Evolutionary conservation across 2,888 invertebrate genomes (phyloP), one percentile per base, ranked within the genome.

Genomic region (Ischnus inquisitorius): DNA sequence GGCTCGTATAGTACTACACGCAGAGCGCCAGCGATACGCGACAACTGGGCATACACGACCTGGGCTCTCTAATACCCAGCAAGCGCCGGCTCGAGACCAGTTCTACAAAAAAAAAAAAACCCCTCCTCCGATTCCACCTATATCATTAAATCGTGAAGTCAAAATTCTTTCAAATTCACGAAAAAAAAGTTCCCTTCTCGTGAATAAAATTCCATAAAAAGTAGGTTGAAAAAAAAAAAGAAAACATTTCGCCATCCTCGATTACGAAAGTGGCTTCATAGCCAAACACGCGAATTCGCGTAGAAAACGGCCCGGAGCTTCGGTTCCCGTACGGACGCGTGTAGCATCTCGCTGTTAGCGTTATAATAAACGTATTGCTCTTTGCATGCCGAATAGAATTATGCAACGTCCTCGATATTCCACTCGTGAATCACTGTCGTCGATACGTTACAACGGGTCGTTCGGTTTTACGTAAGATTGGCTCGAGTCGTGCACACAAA

Each of bases 401-500:
- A 87, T 86, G 86, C 86, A 86, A 87, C 77, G 83, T 67, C 79
- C 83, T 77, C 84, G 79, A 85, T 84, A 76, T 57, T 65, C 77
- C 72, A 65, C 60, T 78, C 48, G 76, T 86, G 74, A 87, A 87
- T 87, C 83, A 86, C 83, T 85, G 84, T 84, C 67, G 77, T 78
- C 87, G 83, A 85, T 84, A 85, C 78, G 75, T 78, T 68, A 69
- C 74, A 46, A 57, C 60, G 51, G 39, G 51, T 72, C 51, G 79
- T 81, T 62, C 48, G 75, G 69, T 81, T 82, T 86, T 82, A 87
- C 86, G 85, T 85, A 86, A 84, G 75, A 83, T 79, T 72, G 64
- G 77, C 72, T 68, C 46, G 80, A 81, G 68, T 43, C 51, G 19
- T n/a, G 34, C 28, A 71, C 19, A 54, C 19, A 54, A 12, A 54